A percentile compares a stretch with the other conserved stretches of the same genome.
Conservation (phyloP, 2,113 vertebrate species). For the Rhodinocichla rosea region DNA sequence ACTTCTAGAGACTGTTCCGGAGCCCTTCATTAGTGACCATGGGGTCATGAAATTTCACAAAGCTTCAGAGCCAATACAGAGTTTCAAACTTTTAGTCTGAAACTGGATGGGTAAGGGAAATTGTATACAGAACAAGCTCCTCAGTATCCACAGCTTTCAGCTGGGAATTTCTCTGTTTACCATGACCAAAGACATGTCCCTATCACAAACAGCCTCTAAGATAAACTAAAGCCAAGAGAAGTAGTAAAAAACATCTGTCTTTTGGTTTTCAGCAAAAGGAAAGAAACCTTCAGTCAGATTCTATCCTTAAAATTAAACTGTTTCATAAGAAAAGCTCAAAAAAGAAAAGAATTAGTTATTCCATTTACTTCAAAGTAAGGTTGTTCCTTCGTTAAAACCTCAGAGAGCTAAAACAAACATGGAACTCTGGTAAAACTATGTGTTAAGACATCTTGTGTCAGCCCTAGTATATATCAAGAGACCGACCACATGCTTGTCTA, state of each 20-base stretch:
- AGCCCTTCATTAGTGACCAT: not conserved
- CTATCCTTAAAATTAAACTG: not conserved
- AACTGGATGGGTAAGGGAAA: not conserved
- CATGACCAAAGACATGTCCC: not conserved
- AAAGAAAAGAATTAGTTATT: not conserved
- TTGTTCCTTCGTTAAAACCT: not conserved
- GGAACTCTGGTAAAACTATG: not conserved
- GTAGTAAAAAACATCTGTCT: not conserved
- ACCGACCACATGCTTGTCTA: not conserved
- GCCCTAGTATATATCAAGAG: not conserved
- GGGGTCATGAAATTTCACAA: not conserved
- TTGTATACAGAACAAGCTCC: not conserved
- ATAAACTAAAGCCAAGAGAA: slow-evolving; percentile 18
- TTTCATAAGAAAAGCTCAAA: not conserved
- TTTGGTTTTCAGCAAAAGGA: not conserved
- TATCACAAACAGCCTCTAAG: not conserved
- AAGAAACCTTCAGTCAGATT: not conserved
- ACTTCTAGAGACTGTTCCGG: not conserved
- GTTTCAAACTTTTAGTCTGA: not conserved
- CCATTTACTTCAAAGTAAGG: not conserved
- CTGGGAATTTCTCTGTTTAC: not conserved
- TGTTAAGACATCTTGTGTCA: not conserved
- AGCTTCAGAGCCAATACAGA: not conserved
- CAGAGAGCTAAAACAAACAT: not conserved
- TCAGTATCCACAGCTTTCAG: not conserved